Percentiles rank a stretch among this genome's conserved stretches.
Conservation (phyloP, 2,113 vertebrate genomes). For the Muntiacus muntjak region DNA sequence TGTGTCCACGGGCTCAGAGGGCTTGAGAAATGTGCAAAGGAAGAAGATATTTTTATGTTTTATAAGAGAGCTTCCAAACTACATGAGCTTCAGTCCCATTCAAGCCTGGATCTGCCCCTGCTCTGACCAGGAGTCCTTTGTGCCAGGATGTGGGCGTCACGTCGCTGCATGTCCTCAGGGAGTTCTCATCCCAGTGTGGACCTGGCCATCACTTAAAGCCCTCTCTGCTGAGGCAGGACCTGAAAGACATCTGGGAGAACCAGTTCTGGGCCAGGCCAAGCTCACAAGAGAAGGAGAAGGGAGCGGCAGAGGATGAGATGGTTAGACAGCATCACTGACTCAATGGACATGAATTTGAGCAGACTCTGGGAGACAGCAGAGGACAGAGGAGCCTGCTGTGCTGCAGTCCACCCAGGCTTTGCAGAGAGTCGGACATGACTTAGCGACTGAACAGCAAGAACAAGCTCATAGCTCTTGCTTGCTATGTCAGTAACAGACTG, state of each 20-base stretch:
- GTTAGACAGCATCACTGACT: background rate
- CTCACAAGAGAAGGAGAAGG: background rate
- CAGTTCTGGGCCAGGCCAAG: background rate
- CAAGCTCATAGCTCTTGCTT: background rate
- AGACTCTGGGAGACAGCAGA: background rate
- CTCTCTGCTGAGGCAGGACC: background rate
- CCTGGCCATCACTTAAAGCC: background rate
- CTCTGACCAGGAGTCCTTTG: background rate
- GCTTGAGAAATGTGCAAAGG: background rate
- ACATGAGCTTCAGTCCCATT: background rate
- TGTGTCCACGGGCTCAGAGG: background rate
- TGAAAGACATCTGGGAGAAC: background rate
- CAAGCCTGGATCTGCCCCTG: background rate
- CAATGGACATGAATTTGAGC: background rate
- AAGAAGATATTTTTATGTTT: slow-evolving; percentile 28
- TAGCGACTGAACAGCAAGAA: background rate
- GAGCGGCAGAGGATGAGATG: background rate
- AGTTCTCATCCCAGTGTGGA: background rate
- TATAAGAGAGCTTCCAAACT: background rate
- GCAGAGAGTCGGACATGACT: background rate
- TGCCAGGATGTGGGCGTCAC: background rate
- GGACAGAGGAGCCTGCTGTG: background rate
- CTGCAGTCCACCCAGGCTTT: background rate
- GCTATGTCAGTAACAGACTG: background rate
- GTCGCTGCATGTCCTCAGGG: background rate